Conservation (phyloP, 2,888 invertebrate species). For the Sthenelais limicola region DNA sequence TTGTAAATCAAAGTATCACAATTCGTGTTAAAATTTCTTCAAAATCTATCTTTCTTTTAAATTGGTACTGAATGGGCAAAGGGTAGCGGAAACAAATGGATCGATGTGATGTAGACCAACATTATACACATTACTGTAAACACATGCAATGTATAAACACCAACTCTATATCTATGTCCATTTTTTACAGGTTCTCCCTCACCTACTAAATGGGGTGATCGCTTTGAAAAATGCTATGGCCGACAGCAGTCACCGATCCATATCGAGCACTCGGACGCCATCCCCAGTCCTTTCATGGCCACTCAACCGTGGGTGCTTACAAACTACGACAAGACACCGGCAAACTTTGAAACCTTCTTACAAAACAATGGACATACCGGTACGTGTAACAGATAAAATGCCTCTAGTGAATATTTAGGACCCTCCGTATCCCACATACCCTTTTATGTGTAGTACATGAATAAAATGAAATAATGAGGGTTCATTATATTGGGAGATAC, state of each 20-base stretch:
- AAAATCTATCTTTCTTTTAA: no score
- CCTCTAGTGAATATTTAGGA: background rate
- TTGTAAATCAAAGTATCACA: no score
- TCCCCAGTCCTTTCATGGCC: slow-evolving; percentile 77
- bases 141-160: no score
- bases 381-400: background rate
- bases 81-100: no score
- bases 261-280: slow-evolving; percentile 75
- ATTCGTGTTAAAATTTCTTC: no score
- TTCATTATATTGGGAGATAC: no score
- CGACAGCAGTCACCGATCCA: slow-evolving; percentile 84
- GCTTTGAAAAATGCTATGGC: slow-evolving; percentile 75
- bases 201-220: slow-evolving; percentile 47
- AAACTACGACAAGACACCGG: slow-evolving; percentile 1
- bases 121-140: no score
- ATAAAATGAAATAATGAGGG: no score
- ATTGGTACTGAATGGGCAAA: no score
- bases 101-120: no score
- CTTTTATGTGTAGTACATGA: no score
- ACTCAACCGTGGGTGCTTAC: slow-evolving; percentile 68
- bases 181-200: background rate
- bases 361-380: slow-evolving; percentile 76
- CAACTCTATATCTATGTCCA: background rate
- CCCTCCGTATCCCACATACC: background rate
- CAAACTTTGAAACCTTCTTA: slow-evolving; percentile 71